A percentile compares a stretch with the other conserved stretches of the same genome.
These are phyloP conservation scores for Furcula furcula DNA, from an alignment of 2,888 invertebrate species.

Conservation along the genomic window DNA sequence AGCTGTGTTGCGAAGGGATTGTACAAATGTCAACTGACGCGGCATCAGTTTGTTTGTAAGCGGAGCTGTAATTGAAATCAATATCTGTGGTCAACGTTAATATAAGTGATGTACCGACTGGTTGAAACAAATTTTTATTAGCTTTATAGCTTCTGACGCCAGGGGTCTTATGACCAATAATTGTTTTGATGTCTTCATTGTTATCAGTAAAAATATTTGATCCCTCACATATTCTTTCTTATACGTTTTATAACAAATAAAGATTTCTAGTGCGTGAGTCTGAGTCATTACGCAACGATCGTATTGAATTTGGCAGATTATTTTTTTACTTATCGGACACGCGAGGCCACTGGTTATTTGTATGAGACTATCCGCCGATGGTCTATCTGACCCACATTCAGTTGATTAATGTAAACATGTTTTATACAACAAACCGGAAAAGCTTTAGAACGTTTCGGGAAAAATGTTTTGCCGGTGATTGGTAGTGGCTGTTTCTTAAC, in stretches of 20 bases:
- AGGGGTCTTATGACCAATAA: slow-evolving; percentile 25
- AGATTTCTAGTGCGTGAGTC: slow-evolving; percentile 28
- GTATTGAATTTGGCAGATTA: slow-evolving; percentile 31
- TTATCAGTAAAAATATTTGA: slow-evolving; percentile 1
- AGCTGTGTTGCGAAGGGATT: slow-evolving; percentile 16
- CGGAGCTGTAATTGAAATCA: slow-evolving; percentile 47
- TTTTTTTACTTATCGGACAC: slow-evolving; percentile 35
- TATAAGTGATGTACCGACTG: slow-evolving; percentile 50
- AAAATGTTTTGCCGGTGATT: neutral
- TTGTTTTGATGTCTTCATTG: slow-evolving; percentile 33
- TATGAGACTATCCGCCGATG: slow-evolving; percentile 35
- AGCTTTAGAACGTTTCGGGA: slow-evolving; percentile 11
- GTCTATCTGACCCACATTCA: slow-evolving; percentile 37
- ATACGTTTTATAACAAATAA: slow-evolving; percentile 5
- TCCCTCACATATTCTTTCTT: slow-evolving; percentile 4
- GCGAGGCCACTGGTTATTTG: slow-evolving; percentile 44
- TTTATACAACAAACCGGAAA: slow-evolving; percentile 20
- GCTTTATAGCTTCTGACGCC: slow-evolving; percentile 16
- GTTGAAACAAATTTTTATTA: slow-evolving; percentile 42
- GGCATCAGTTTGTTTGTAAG: slow-evolving; percentile 22
- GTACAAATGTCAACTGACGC: slow-evolving; percentile 10
- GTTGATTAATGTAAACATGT: slow-evolving; percentile 18
- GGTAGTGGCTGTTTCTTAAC: too few species aligned
- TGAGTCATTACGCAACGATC: slow-evolving; percentile 33
- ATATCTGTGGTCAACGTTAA: slow-evolving; percentile 36